phyloP scores from a whole-genome alignment of 2,888 invertebrate genomes.

The Parascotia fuliginaria region DNA sequence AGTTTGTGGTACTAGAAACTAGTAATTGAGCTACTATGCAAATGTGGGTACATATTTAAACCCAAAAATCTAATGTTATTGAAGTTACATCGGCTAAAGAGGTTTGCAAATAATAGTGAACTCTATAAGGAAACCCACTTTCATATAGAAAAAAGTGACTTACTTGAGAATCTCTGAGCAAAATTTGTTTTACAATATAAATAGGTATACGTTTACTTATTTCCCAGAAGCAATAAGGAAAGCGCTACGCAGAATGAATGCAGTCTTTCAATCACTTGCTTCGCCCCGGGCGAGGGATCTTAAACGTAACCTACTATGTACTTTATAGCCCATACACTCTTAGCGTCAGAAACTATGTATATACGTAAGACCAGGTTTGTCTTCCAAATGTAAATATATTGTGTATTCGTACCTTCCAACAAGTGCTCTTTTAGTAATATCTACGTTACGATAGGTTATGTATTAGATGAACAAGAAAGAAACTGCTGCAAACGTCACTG shows the following conservation, averaged over 20 bases:
- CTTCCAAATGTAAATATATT: slow-evolving; percentile 38
- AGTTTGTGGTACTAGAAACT: no score
- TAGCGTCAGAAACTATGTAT: slow-evolving; percentile 66
- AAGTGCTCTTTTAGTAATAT: background rate
- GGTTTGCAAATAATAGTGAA: no score
- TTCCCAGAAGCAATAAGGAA: background rate
- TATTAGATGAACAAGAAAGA: no score
- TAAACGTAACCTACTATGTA: slow-evolving; percentile 38
- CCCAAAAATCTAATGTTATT: no score
- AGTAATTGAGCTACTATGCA: no score
- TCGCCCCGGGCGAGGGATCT: slow-evolving; percentile 8
- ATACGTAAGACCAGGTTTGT: slow-evolving; percentile 64
- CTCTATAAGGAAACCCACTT: no score
- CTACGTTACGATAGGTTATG: no score
- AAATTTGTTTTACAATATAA: background rate
- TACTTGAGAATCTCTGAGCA: no score
- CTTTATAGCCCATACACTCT: slow-evolving; percentile 44
- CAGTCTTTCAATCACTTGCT: slow-evolving; percentile 1
- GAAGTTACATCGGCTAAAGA: no score
- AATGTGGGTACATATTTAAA: no score
- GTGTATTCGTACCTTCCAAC: background rate
- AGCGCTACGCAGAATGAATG: background rate
- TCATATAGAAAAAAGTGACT: no score
- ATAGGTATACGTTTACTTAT: background rate
- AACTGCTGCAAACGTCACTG: no score